Evolutionary conservation across 2,113 vertebrate species (phyloP).

Genomic region (Dunckerocampus dactyliophorus): DNA sequence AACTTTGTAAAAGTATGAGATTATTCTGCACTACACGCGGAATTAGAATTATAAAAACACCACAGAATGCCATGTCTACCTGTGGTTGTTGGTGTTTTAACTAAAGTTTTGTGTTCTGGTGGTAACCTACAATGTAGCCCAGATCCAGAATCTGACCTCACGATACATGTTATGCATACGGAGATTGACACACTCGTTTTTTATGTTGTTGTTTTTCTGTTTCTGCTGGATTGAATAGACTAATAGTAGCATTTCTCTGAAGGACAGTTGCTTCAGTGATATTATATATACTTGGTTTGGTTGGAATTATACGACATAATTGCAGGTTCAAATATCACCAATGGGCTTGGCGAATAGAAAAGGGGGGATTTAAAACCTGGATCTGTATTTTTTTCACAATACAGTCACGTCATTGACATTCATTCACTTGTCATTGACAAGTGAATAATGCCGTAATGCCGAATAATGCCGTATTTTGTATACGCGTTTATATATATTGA

Average conservation of each 20-base stretch:
- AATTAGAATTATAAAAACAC: background rate
- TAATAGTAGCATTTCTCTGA: slow-evolving; percentile 47
- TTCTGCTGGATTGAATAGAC: slow-evolving; percentile 28
- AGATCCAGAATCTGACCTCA: slow-evolving; percentile 42
- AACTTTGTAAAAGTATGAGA: too few species aligned
- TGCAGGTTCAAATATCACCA: background rate
- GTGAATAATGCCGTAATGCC: background rate
- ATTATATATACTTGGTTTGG: background rate
- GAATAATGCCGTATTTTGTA: too few species aligned
- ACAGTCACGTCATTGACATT: background rate
- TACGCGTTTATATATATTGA: background rate
- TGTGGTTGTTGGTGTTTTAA: slow-evolving; percentile 13
- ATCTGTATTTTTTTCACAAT: slow-evolving; percentile 2
- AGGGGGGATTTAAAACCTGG: background rate
- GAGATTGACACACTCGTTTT: slow-evolving; percentile 31
- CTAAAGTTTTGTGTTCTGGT: slow-evolving; percentile 11
- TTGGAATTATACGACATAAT: background rate
- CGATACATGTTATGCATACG: slow-evolving; percentile 50
- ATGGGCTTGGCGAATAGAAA: background rate
- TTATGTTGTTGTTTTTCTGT: slow-evolving; percentile 22
- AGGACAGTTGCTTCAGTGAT: background rate
- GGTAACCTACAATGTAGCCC: slow-evolving; percentile 45
- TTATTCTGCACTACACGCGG: background rate
- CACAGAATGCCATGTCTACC: slow-evolving; percentile 11
- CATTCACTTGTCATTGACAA: too few species aligned